A percentile compares a stretch with the other conserved stretches of the same genome.
Evolutionary conservation across 2,797 vertebrate species (phyloP).

Genomic region (Ibycter americanus): DNA sequence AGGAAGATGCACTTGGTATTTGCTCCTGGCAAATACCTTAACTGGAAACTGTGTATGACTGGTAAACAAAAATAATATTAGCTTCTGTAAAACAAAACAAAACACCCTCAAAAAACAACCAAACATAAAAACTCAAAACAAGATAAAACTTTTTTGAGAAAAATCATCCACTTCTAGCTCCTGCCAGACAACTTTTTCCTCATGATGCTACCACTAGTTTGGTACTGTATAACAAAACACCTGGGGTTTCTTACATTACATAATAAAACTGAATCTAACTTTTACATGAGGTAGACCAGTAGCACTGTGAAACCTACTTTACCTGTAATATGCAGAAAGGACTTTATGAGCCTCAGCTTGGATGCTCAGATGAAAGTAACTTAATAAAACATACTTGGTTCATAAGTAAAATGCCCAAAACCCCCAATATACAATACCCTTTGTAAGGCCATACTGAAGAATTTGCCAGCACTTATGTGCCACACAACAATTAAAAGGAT

Average conservation of each 20-base stretch:
- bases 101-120: rapidly evolving
- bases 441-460: neutral
- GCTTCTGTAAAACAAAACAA: neutral
- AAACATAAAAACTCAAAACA: neutral
- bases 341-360: neutral
- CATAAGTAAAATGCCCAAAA: neutral
- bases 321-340: neutral
- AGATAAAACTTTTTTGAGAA: neutral
- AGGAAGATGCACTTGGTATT: neutral
- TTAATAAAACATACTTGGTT: neutral
- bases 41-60: neutral
- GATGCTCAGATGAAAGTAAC: neutral
- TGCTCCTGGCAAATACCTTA: neutral
- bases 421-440: rapidly evolving
- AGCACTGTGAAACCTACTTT: neutral
- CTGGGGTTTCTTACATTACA: neutral
- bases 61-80: neutral
- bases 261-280: neutral
- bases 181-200: neutral
- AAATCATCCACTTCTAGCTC: neutral
- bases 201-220: neutral
- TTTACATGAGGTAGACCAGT: neutral
- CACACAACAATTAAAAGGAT: neutral
- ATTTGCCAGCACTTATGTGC: neutral
- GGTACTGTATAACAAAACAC: neutral